Percentiles rank a stretch among this genome's conserved stretches.
phyloP scores from a whole-genome alignment of 2,113 vertebrate genomes.

The Camelus bactrianus region DNA sequence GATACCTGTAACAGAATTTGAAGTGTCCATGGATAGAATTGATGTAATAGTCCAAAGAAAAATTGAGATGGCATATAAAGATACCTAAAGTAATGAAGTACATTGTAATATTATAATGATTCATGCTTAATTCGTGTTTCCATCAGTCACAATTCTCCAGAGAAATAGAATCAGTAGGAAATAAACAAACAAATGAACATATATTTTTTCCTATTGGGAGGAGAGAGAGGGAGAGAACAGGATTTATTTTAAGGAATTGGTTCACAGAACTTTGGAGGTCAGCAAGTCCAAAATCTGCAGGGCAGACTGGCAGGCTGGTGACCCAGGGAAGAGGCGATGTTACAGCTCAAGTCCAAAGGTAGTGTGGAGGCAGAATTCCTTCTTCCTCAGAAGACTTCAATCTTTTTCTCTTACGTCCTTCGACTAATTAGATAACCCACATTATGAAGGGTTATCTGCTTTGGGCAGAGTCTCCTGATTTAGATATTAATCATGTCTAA shows the following conservation, averaged over 20 bases:
- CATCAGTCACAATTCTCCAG: background rate
- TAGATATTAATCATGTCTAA: background rate
- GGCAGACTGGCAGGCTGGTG: background rate
- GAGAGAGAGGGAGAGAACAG: background rate
- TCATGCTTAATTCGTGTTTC: background rate
- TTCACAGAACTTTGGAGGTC: background rate
- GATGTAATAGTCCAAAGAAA: background rate
- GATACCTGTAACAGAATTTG: background rate
- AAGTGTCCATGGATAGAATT: background rate
- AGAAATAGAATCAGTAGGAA: background rate
- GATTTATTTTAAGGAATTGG: background rate
- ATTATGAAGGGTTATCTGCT: background rate
- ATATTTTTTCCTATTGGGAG: background rate
- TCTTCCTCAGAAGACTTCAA: background rate
- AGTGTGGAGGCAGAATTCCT: background rate
- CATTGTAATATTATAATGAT: background rate
- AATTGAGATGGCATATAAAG: background rate
- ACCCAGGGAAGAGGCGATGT: background rate
- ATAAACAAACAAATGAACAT: background rate
- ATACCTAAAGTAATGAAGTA: slow-evolving; percentile 5
- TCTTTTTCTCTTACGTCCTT: background rate
- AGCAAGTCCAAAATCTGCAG: background rate
- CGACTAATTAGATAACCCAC: background rate
- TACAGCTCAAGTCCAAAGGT: background rate
- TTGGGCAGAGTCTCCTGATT: background rate